Base-by-base conservation (phyloP, 2,797 vertebrate species). In the Garrulus glandarius region DNA sequence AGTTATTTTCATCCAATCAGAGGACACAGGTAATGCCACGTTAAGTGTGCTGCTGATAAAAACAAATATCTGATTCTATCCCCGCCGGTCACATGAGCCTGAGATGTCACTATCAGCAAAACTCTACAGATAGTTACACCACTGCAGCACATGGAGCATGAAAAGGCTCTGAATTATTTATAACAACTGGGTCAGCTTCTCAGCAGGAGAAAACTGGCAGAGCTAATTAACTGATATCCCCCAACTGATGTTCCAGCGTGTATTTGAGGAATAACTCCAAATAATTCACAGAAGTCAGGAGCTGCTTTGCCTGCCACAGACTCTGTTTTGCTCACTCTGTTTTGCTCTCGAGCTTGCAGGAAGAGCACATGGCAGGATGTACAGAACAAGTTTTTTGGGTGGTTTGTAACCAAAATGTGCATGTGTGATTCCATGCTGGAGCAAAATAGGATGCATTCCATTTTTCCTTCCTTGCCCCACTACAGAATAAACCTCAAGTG, bases 161-260 rank as follows among this genome's bases (percentile, higher is more conserved):
- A 91, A 93, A 92, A 89, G 32, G 29, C 47, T 89, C 82, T 95
- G 87, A 89, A 96, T 93, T 94, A 95, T 95, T 95, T 91, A 87
- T 89, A 89, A 87, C 60, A 78, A 90, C 67, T 84, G 87, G 90
- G 83, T 87, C 76, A 86, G 44, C 67, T 84, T 89, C 87, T 91
- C 87, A 90, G 76, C 4, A 0, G 63, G 63, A 88, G 27, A 84
- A 96, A 93, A 92, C 65, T 67, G 79, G 72, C 74, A 72, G 83
- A 81, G 76, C 57, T 91, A 96, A 92, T 95, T 93, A 93, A 86
- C 82, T 69, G 92, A 59, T 88, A 65, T 29, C 69, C 61, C 44
- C 69, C 76, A 91, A 76, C 12, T 41, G 69, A 93, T 69, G 50
- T 71, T 87, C 29, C 47, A 55, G 34, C 87, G 55, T 8, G 6